phyloP scores from a whole-genome alignment of 2,113 vertebrate species.

The Polypterus senegalus region DNA sequence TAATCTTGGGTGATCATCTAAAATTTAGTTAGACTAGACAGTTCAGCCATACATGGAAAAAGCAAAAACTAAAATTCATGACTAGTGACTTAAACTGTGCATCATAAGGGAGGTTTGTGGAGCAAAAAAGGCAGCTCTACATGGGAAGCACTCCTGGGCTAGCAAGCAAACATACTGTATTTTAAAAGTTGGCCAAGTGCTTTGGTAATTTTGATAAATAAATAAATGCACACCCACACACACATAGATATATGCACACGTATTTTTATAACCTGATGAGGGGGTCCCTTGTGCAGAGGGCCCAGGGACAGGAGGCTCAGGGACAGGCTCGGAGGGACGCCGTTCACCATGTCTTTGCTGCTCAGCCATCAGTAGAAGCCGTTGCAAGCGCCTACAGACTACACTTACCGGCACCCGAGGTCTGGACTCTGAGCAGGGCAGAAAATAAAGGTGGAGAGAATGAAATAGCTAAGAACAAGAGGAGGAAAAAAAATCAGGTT shows the following conservation, averaged over 20 bases:
- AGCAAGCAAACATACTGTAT: not conserved
- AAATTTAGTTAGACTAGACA: too few relatives aligned
- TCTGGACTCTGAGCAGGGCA: constrained; percentile 66
- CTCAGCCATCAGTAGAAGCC: constrained; percentile 83
- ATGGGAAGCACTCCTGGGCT: too few relatives aligned
- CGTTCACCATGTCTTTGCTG: constrained; percentile 76
- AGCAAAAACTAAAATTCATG: too few relatives aligned
- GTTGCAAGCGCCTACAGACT: constrained; percentile 93
- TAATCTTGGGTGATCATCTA: too few relatives aligned
- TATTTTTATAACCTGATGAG: constrained; percentile 60
- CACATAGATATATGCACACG: constrained; percentile 11
- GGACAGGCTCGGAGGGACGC: constrained; percentile 40
- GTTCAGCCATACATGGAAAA: too few relatives aligned
- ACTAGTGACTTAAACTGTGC: too few relatives aligned
- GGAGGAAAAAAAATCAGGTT: constrained; percentile 1
- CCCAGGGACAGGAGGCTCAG: constrained; percentile 46
- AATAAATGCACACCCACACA: too few relatives aligned
- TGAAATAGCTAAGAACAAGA: constrained; percentile 21
- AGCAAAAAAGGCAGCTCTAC: too few relatives aligned
- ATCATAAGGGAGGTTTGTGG: too few relatives aligned
- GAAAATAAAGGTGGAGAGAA: constrained; percentile 36
- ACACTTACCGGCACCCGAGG: constrained; percentile 84
- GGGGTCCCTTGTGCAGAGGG: constrained; percentile 50
- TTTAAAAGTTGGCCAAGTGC: constrained; percentile 29
- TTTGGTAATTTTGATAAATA: constrained; percentile 31